Conservation (phyloP, 53 echinoderm and acorn worm species). For the Zoroaster sp. region DNA sequence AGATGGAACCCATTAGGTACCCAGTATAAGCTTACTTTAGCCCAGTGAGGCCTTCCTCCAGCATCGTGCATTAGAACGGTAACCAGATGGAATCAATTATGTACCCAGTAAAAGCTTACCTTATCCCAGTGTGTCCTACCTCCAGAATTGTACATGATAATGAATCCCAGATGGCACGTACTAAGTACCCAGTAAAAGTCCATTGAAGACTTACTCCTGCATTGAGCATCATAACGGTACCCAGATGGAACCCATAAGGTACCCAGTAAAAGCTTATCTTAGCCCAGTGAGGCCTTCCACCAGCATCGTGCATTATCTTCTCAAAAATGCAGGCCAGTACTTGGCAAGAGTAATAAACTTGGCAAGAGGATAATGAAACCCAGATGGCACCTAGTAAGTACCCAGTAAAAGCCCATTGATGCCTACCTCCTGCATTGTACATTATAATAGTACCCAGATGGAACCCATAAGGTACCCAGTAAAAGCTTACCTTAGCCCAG, state of each 20-base stretch:
- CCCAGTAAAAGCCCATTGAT: background rate
- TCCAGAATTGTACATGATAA: background rate
- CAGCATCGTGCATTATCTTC: constrained; percentile 71
- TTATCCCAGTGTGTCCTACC: background rate
- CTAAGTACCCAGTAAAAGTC: background rate
- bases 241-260: background rate
- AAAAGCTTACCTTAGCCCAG: constrained; percentile 89
- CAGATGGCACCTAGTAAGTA: too few relatives aligned
- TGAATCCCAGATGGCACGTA: too few relatives aligned
- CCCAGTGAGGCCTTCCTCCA: background rate
- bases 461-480: background rate
- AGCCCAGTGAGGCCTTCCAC: constrained; percentile 94
- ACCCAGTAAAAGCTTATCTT: constrained; percentile 71
- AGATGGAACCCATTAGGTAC: background rate
- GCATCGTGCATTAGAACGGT: background rate
- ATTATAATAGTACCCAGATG: background rate
- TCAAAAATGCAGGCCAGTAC: constrained; percentile 84
- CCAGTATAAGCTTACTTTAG: background rate
- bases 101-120: background rate
- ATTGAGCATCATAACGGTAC: background rate
- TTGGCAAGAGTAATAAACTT: constrained; percentile 44
- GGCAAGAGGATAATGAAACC: too few relatives aligned
- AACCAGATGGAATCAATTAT: background rate
- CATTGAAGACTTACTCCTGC: background rate
- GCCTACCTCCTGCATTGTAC: background rate